Conservation (phyloP, 2,888 invertebrate genomes). For the Margaritifera margaritifera region DNA sequence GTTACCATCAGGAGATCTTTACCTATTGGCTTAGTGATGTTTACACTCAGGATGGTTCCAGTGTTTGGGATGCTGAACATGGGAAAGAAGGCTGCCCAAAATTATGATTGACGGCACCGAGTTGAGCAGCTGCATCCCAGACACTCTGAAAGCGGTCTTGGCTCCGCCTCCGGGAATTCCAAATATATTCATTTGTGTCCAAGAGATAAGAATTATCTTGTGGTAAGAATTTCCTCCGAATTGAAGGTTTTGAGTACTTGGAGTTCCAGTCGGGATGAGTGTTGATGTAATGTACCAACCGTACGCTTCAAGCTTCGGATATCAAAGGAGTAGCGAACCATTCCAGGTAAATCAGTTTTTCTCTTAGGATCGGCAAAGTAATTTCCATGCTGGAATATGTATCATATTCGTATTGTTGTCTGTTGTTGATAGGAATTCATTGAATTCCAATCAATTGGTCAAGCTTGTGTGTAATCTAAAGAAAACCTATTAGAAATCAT, state of each 20-base stretch:
- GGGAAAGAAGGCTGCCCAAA: no score
- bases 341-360: conserved; percentile 40
- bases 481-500: background rate
- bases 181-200: conserved; percentile 44
- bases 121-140: background rate
- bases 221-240: conserved; percentile 40
- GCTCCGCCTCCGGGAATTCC: conserved; percentile 43
- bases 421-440: conserved; percentile 14
- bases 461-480: conserved; percentile 13
- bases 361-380: conserved; percentile 3
- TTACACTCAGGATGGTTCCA: no score
- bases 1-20: no score
- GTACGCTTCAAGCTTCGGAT: conserved; percentile 56
- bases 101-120: no score
- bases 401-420: conserved; percentile 23
- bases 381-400: conserved; percentile 6
- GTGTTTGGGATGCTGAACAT: no score
- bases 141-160: conserved; percentile 6
- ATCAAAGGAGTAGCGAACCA: conserved; percentile 49
- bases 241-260: conserved; percentile 39
- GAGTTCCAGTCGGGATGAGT: conserved; percentile 41
- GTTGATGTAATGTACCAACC: conserved; percentile 63
- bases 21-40: no score
- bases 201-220: conserved; percentile 40
- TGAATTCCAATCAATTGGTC: background rate